Percentiles rank a stretch among this genome's conserved stretches.
Conservation (phyloP, 2,113 vertebrate genomes). For the Cottus gobio region DNA sequence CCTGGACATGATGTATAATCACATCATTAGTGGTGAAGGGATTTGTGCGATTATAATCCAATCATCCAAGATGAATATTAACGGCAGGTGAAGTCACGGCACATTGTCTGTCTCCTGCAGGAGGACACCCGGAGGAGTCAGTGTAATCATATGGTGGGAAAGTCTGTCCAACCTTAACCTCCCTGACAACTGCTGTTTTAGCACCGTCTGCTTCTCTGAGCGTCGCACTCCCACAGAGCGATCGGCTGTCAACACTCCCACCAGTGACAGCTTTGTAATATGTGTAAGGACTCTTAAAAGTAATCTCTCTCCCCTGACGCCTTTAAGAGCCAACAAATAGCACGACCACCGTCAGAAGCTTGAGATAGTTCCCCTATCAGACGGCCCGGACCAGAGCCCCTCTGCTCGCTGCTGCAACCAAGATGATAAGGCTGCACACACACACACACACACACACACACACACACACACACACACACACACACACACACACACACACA, state of each 20-base stretch:
- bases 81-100: constrained; percentile 3
- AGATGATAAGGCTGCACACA: constrained; percentile 31
- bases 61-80: constrained; percentile 2
- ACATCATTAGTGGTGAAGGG: constrained; percentile 2
- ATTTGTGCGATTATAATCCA: constrained; percentile 25
- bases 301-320: constrained; percentile 44
- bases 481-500: neutral
- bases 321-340: constrained; percentile 51
- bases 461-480: neutral
- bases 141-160: constrained; percentile 26
- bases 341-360: constrained; percentile 16
- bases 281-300: constrained; percentile 59
- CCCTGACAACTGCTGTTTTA: constrained; percentile 47
- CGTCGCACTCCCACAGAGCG: constrained; percentile 54
- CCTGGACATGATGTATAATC: neutral
- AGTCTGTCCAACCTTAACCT: constrained; percentile 49
- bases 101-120: neutral
- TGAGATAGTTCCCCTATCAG: constrained; percentile 45
- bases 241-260: constrained; percentile 59
- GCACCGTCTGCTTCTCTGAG: constrained; percentile 47
- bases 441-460: constrained; percentile 2
- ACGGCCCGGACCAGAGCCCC: neutral
- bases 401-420: constrained; percentile 35
- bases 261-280: constrained; percentile 54
- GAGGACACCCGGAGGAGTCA: constrained; percentile 4